A percentile compares a stretch with the other conserved stretches of the same genome.
Evolutionary conservation across 1,140 invertebrate species (phyloP).

Genomic region (Asbolus verrucosus): DNA sequence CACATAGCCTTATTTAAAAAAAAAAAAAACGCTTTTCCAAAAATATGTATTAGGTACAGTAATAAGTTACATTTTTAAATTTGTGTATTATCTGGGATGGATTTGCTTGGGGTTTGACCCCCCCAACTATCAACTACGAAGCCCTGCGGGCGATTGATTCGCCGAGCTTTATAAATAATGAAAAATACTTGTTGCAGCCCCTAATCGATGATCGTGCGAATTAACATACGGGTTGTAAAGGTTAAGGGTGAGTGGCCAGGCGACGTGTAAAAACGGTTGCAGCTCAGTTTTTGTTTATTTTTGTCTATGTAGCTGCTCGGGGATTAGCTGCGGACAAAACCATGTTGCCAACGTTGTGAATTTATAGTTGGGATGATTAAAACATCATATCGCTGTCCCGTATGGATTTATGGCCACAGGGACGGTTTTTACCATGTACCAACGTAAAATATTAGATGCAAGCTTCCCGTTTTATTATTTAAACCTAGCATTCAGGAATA

Average conservation of each 20-base stretch:
- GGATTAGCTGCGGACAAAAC: constrained; percentile 1
- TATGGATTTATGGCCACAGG: constrained; percentile 32
- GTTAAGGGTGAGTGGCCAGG: background rate
- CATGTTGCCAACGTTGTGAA: constrained; percentile 1
- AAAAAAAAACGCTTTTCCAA: no score
- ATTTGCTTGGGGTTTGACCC: no score
- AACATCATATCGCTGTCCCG: constrained; percentile 16
- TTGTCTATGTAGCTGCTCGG: background rate
- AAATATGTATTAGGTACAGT: no score
- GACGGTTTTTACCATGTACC: constrained; percentile 7
- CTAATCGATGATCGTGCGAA: constrained; percentile 1
- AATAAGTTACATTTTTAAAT: no score
- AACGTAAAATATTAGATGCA: no score
- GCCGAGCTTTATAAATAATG: background rate
- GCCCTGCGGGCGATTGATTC: no score
- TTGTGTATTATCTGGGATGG: no score
- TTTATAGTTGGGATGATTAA: constrained; percentile 14
- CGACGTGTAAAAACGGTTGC: no score
- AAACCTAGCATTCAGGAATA: background rate
- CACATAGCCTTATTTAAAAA: no score
- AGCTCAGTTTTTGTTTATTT: no score
- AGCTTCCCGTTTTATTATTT: constrained; percentile 6
- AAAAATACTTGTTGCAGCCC: constrained; percentile 24
- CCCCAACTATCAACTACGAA: no score
- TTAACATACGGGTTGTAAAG: background rate